Percentiles rank a stretch among this genome's conserved stretches.
Conservation (phyloP, 2,113 vertebrate genomes). For the Porphyrio hochstetteri region DNA sequence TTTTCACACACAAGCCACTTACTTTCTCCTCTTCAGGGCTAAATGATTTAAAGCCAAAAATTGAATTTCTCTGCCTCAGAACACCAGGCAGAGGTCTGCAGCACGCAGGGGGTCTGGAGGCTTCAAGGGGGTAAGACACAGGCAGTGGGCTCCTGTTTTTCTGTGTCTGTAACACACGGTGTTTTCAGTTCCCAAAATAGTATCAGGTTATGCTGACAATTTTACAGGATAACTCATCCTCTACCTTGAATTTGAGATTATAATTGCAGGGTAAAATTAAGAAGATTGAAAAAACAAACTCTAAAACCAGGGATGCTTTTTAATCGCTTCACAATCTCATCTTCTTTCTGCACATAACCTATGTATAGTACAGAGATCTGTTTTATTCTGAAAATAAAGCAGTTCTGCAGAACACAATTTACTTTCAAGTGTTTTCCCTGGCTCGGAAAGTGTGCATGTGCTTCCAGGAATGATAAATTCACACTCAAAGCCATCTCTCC, state of each 20-base stretch:
- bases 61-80: background rate
- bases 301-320: background rate
- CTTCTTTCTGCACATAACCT: background rate
- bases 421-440: background rate
- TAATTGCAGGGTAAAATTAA: background rate
- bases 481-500: background rate
- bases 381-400: background rate
- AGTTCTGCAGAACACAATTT: background rate
- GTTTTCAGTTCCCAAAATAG: background rate
- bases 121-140: background rate
- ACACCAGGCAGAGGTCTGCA: background rate
- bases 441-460: background rate
- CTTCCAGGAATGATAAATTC: slow-evolving; percentile 25
- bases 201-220: background rate
- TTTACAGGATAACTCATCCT: background rate
- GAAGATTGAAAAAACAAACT: background rate
- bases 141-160: background rate
- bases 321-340: background rate
- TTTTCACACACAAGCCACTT: background rate
- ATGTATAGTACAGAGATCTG: background rate
- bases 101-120: background rate
- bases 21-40: background rate
- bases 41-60: slow-evolving; percentile 18
- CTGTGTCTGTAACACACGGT: rapidly evolving
- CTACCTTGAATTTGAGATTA: background rate